These are phyloP conservation scores for Patella depressa DNA, from an alignment of 2,888 invertebrate species.

Conservation along the genomic window DNA sequence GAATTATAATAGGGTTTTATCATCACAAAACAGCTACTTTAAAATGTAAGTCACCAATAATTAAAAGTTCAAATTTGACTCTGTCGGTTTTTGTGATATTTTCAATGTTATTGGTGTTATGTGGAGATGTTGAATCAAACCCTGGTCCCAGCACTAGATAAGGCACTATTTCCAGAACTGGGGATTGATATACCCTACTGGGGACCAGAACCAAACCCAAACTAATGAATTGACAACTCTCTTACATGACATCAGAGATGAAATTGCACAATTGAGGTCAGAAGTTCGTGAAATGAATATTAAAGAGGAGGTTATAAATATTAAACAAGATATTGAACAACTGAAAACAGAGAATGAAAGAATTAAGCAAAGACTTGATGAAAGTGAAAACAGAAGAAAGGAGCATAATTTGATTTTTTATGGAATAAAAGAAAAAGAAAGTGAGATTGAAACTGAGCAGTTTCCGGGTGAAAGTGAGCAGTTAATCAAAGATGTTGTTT, in stretches of 20 bases:
- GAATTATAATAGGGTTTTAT: neutral
- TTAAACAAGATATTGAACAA: constrained; percentile 5
- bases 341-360: constrained; percentile 8
- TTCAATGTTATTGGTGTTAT: neutral
- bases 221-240: neutral
- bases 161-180: neutral
- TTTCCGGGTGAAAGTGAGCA: neutral
- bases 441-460: neutral
- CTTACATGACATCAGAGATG: neutral
- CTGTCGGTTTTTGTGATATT: neutral
- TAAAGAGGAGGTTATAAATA: neutral
- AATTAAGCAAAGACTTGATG: no score
- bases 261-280: neutral
- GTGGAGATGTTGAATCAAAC: constrained; percentile 1
- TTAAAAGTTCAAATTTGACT: neutral
- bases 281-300: constrained; percentile 6
- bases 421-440: neutral
- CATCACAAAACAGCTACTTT: neutral
- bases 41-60: constrained; percentile 2
- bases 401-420: constrained; percentile 11
- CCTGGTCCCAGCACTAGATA: neutral
- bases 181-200: neutral
- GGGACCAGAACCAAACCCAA: neutral
- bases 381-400: rapidly evolving
- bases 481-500: neutral